Conservation (phyloP, 2,888 invertebrate genomes). For the Neoascia interrupta region DNA sequence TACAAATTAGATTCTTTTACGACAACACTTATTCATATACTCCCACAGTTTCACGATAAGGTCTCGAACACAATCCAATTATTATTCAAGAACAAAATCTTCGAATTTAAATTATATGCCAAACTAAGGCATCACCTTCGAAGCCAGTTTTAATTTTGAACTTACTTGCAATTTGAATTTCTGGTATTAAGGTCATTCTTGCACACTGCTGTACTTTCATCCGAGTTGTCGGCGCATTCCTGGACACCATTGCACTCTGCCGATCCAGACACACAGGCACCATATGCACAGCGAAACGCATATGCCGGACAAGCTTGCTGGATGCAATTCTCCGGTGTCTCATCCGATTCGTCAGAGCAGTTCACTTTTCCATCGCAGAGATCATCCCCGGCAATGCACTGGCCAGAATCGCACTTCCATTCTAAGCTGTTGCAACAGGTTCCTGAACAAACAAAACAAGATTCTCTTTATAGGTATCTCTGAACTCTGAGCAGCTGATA, state of each 20-base stretch:
- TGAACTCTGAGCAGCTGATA: no score
- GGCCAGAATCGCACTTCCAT: constrained; percentile 74
- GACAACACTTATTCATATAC: no score
- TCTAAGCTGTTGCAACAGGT: constrained; percentile 28
- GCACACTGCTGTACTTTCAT: no score
- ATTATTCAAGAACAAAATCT: no score
- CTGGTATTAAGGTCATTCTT: constrained; percentile 2
- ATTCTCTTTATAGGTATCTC: no score
- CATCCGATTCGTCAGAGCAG: constrained; percentile 76
- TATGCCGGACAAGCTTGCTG: constrained; percentile 80
- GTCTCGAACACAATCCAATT: no score
- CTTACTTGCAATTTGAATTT: constrained; percentile 65
- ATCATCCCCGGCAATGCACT: constrained; percentile 73
- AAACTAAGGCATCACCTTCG: no score
- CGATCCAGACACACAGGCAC: constrained; percentile 72
- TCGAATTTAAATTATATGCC: background rate
- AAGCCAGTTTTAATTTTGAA: no score
- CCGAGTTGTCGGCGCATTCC: constrained; percentile 73
- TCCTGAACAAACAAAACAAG: background rate
- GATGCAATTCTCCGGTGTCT: constrained; percentile 74
- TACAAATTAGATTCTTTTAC: no score
- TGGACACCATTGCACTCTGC: constrained; percentile 66
- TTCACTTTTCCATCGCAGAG: constrained; percentile 74
- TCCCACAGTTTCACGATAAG: no score
- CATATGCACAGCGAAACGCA: constrained; percentile 78